Percentiles rank a stretch among this genome's conserved stretches.
These are phyloP conservation scores for Bolinopsis microptera DNA, from an alignment of 37 sponge, comb jelly and placozoan species.

Conservation along the genomic window DNA sequence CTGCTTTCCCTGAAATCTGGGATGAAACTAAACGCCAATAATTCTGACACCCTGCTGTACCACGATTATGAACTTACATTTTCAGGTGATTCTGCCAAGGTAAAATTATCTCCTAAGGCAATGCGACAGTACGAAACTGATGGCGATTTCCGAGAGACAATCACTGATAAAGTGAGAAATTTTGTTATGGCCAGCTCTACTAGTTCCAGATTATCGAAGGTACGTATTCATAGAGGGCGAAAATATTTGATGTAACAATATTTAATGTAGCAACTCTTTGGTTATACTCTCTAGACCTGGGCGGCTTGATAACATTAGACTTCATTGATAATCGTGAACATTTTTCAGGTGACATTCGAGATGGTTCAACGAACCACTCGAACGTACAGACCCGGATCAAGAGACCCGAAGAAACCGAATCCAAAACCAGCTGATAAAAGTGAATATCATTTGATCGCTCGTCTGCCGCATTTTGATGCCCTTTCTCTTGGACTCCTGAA, in stretches of 20 bases:
- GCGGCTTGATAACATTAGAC: too few species aligned
- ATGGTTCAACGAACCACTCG: neutral
- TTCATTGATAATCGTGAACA: too few species aligned
- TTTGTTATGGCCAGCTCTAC: neutral
- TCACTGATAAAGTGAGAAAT: neutral
- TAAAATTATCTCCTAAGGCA: neutral
- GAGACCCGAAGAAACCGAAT: neutral
- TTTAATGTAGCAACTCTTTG: too few species aligned
- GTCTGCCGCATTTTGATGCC: neutral
- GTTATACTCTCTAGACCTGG: too few species aligned
- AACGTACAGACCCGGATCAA: neutral
- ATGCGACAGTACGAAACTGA: neutral
- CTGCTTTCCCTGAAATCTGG: too few species aligned
- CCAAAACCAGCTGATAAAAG: neutral
- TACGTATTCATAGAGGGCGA: too few species aligned
- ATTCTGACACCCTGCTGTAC: too few species aligned
- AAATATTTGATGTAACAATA: too few species aligned
- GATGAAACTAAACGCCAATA: too few species aligned
- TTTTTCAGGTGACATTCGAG: neutral
- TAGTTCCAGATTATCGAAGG: neutral
- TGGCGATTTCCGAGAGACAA: neutral
- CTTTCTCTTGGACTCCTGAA: slow-evolving; percentile 6
- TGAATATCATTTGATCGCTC: neutral
- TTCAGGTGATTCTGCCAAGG: neutral
- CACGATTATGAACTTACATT: too few species aligned